Base-by-base conservation (phyloP, 2,888 invertebrate species). In the Hedya salicella region DNA sequence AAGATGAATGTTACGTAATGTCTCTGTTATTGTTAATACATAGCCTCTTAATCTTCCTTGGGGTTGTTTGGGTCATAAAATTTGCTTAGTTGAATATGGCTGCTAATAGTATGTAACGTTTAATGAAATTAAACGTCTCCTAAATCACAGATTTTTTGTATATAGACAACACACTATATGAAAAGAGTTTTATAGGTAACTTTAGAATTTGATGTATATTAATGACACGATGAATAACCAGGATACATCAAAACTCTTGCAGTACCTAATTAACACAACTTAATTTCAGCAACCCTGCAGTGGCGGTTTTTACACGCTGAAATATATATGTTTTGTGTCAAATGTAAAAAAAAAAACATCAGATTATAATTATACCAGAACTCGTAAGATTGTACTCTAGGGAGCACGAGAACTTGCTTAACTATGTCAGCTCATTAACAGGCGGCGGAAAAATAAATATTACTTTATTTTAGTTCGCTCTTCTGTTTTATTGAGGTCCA, bases 401-500 rank as follows among this genome's bases (percentile, higher is more conserved):
- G 53, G n/a, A 19, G 36, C 13, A n/a, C 8, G 14, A 21, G 16
- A 36, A 52, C 36, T 52, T 11, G 17, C 36, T 8, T 53, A 39
- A 53, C 39, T 53, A 21, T 53, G 53, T 53, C 53, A 39, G 39
- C 53, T 53, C 39, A n/a, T 53, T 53, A 40, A 53, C 16, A 17
- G 17, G 46, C 16, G 3, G n/a, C n/a, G 46, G 11, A n/a, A 39
- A 19, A 21, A 19, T 4, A 21, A 53, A 21, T n/a, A 14, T 40
- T 17, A 36, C 13, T 4, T 2, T 19, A 9, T 19, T 19, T 11
- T n/a, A n/a, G n/a, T n/a, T n/a, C n/a, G 19, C 19, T 1, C 19
- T 13, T 13, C 19, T 46, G 46, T 46, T 19, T 21, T 9, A 36
- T 36, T 36, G 9, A 36, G 36, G 6, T 25, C 25, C n/a, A n/a